Percentiles rank a stretch among this genome's conserved stretches.
Conservation (phyloP, 1,140 invertebrate genomes). For the Nephila pilipes region DNA sequence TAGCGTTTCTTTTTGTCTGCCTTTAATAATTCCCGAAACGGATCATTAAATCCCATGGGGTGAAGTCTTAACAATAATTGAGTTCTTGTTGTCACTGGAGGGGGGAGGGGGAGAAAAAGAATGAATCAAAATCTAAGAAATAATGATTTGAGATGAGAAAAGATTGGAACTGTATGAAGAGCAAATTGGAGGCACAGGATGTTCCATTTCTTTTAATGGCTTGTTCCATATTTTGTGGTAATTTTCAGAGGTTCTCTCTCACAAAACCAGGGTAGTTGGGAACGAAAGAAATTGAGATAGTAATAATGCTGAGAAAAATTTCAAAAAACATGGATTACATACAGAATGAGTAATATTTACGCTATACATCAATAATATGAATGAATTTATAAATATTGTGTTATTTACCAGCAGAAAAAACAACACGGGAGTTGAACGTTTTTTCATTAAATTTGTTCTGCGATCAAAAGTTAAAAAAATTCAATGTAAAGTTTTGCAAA, state of each 20-base stretch:
- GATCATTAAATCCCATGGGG: not conserved
- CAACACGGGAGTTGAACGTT: no score
- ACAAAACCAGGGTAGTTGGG: not conserved
- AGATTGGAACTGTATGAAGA: not conserved
- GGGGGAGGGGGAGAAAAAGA: not conserved
- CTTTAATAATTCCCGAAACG: not conserved
- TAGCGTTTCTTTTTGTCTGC: not conserved
- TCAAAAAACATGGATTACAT: no score
- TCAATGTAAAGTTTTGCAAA: no score
- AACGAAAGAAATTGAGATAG: no score
- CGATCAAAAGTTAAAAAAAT: no score
- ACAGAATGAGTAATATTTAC: no score
- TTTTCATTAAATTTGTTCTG: no score
- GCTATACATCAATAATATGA: no score
- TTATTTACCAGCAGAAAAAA: no score
- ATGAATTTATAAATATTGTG: no score
- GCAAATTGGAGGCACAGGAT: not conserved
- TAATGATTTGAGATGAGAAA: not conserved
- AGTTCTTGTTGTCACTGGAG: not conserved
- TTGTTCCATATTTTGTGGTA: not conserved
- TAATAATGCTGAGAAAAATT: no score
- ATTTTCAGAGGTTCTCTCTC: not conserved
- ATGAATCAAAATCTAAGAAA: not conserved
- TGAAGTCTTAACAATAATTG: conserved; percentile 18
- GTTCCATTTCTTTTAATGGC: conserved; percentile 13